Base-by-base conservation (phyloP, 1,140 invertebrate species). In the Drepana arcuata region DNA sequence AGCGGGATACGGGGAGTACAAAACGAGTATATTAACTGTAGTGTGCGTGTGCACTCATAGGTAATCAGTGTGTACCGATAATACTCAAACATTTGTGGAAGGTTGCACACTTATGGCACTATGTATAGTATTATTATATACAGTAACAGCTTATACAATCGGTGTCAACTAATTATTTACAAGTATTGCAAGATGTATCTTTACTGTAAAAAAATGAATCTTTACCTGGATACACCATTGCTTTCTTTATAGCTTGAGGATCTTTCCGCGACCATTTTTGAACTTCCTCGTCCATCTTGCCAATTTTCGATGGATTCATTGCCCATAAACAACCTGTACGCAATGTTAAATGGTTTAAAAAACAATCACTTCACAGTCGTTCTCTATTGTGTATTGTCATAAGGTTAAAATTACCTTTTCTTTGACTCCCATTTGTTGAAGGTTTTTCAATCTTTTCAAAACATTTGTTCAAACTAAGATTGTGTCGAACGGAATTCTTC, bases 401-500 rank as follows among this genome's bases (percentile, higher is more conserved):
- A 6, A 24, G 4, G 16, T 26, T 14, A n/a, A 34, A 6, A 15
- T 39, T 65, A 84, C 83, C 92, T 78, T 94, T 94, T 36, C 93
- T 85, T 69, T 93, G 91, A 54, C 90, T 90, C 0, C 91, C 91
- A 63, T 92, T 93, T 14, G 90, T 88, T 0, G 90, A 90, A 0
- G 94, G 93, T 59, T 97, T 96, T 63, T 98, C 96, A 37, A 98
- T 97, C 79, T 99, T 98, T 71, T 97, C 95, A 82, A 98, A 98
- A 84, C 96, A 98, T 82, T 98, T 98, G 84, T 98, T 98, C 40
- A 98, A 79, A 44, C 95, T 97, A 29, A 98, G 83, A 84, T 98
- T 98, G 72, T 98, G 97, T 45, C 96, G 86, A 0, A 98, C 96
- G 1, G 95, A 97, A 75, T 98, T 98, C 84, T 99, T 99, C 96